Percentiles rank a stretch among this genome's conserved stretches.
Evolutionary conservation across 1,140 invertebrate genomes (phyloP).

Genomic region (Antheraea mylitta): DNA sequence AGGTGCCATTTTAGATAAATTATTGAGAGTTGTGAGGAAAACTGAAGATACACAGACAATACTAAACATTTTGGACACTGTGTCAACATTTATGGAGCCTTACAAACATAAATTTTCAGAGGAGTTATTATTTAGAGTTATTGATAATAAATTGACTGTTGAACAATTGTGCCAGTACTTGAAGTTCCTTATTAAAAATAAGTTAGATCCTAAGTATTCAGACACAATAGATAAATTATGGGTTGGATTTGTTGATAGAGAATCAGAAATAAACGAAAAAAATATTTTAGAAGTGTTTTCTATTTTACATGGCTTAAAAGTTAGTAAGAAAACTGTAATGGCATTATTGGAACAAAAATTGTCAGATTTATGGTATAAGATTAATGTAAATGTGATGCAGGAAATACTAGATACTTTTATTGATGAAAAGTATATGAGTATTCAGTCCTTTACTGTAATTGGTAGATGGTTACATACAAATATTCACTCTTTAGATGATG

Average conservation of each 20-base stretch:
- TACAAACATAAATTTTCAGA: constrained; percentile 80
- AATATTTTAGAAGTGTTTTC: constrained; percentile 81
- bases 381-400: constrained; percentile 78
- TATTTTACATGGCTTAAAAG: constrained; percentile 80
- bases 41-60: constrained; percentile 72
- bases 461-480: constrained; percentile 82
- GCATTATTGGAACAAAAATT: constrained; percentile 82
- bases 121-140: constrained; percentile 81
- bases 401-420: constrained; percentile 78
- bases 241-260: constrained; percentile 82
- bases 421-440: constrained; percentile 63
- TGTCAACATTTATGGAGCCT: constrained; percentile 64
- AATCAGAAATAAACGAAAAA: constrained; percentile 79
- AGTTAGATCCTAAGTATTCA: constrained; percentile 67
- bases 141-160: constrained; percentile 81
- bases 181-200: constrained; percentile 65
- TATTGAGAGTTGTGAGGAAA: constrained; percentile 67
- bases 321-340: constrained; percentile 82
- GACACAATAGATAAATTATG: constrained; percentile 83
- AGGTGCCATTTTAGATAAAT: constrained; percentile 67
- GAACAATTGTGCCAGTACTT: constrained; percentile 82
- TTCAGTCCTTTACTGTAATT: constrained; percentile 72
- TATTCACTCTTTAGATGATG: constrained; percentile 81
- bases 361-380: constrained; percentile 79
- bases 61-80: constrained; percentile 62